These are phyloP conservation scores for Falco naumanni DNA, from an alignment of 2,797 vertebrate genomes.

Conservation along the genomic window DNA sequence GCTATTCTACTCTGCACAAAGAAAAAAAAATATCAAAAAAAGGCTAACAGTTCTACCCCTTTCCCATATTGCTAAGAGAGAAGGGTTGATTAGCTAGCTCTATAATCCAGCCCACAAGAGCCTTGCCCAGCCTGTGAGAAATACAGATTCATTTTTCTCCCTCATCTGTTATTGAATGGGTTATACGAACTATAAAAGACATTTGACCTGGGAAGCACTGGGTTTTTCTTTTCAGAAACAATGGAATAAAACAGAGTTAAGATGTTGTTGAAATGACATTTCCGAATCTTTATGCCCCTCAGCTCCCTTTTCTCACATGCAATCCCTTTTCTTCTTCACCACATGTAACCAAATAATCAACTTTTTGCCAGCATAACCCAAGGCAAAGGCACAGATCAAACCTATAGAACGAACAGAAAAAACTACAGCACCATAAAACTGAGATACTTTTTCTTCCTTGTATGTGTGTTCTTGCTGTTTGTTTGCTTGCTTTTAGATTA, in stretches of 20 bases:
- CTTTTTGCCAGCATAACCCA: background rate
- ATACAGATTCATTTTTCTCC: background rate
- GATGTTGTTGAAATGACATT: background rate
- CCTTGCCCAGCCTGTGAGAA: background rate
- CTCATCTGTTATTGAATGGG: background rate
- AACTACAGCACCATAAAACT: background rate
- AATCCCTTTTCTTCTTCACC: background rate
- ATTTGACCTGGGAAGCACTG: background rate
- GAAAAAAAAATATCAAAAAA: background rate
- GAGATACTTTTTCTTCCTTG: background rate
- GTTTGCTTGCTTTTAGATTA: background rate
- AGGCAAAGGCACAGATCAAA: background rate
- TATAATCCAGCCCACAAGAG: background rate
- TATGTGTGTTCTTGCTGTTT: background rate
- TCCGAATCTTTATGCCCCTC: background rate
- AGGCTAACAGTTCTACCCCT: background rate
- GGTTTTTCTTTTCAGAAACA: background rate
- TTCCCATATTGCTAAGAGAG: background rate
- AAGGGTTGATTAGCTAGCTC: background rate
- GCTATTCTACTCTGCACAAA: background rate
- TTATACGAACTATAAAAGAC: background rate
- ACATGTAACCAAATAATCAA: background rate
- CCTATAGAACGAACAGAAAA: background rate
- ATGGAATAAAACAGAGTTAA: background rate
- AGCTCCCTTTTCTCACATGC: background rate